phyloP scores from a whole-genome alignment of 2,113 vertebrate species.

The Malurus melanocephalus region DNA sequence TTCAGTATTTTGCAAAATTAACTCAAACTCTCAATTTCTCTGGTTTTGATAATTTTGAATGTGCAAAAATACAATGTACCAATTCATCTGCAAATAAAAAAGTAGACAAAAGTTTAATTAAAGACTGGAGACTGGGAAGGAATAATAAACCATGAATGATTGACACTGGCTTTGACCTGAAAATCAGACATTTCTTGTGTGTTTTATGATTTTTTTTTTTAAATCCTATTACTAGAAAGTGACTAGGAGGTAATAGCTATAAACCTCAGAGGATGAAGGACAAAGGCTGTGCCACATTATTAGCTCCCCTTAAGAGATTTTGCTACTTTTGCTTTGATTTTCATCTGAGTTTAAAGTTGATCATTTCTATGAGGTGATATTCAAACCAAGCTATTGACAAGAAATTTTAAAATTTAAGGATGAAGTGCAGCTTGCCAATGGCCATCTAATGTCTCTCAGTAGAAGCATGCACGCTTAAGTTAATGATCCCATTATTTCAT shows the following conservation, averaged over 20 bases:
- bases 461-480: background rate
- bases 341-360: background rate
- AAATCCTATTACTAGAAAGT: background rate
- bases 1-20: background rate
- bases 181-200: background rate
- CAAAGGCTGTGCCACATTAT: background rate
- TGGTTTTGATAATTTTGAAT: background rate
- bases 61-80: background rate
- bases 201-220: background rate
- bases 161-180: background rate
- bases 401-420: background rate
- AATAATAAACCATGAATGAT: background rate
- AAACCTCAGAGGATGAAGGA: background rate
- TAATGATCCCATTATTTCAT: slow-evolving; percentile 1
- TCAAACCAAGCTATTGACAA: background rate
- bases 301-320: background rate
- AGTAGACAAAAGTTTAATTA: background rate
- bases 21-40: background rate
- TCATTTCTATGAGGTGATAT: background rate
- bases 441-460: background rate
- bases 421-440: background rate
- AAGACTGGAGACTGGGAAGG: background rate
- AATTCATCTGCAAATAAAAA: background rate
- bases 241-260: background rate
- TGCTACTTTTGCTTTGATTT: background rate